Conservation (phyloP, 2,113 vertebrate genomes). For the Probosciger aterrimus region DNA sequence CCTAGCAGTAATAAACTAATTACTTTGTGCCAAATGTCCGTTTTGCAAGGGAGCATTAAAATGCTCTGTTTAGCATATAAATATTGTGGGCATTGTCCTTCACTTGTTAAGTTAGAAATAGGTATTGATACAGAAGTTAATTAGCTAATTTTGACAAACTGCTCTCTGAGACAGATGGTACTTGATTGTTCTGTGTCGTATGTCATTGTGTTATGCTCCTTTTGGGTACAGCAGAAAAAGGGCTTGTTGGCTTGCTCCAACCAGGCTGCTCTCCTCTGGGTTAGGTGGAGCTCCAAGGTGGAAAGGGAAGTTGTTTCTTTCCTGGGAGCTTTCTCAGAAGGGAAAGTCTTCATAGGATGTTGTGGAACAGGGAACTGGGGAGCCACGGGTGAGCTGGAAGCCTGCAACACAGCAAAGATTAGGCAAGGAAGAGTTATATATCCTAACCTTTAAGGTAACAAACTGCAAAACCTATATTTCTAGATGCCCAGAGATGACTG, state of each 20-base stretch:
- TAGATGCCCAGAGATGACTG: not conserved
- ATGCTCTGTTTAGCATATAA: not conserved
- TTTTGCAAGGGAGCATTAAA: not conserved
- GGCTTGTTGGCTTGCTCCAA: not conserved
- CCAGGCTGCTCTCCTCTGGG: not conserved
- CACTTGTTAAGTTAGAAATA: not conserved
- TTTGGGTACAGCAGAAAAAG: not conserved
- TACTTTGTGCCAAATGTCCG: not conserved
- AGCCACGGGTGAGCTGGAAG: not conserved
- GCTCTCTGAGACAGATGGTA: not conserved
- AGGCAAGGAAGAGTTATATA: not conserved
- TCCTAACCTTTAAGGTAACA: not conserved
- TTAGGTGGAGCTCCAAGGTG: not conserved
- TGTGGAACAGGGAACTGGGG: not conserved
- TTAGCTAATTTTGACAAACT: not conserved
- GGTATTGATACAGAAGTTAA: not conserved
- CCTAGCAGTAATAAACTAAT: not conserved
- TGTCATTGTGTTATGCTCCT: fast-evolving
- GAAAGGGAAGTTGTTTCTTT: not conserved
- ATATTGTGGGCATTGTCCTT: not conserved
- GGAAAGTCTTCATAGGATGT: not conserved
- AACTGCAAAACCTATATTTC: not conserved
- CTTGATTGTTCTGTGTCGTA: not conserved
- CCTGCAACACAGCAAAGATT: fast-evolving
- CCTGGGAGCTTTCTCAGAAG: not conserved